Evolutionary conservation across 2,113 vertebrate genomes (phyloP).

Genomic region (Phylloscopus trochiloides): DNA sequence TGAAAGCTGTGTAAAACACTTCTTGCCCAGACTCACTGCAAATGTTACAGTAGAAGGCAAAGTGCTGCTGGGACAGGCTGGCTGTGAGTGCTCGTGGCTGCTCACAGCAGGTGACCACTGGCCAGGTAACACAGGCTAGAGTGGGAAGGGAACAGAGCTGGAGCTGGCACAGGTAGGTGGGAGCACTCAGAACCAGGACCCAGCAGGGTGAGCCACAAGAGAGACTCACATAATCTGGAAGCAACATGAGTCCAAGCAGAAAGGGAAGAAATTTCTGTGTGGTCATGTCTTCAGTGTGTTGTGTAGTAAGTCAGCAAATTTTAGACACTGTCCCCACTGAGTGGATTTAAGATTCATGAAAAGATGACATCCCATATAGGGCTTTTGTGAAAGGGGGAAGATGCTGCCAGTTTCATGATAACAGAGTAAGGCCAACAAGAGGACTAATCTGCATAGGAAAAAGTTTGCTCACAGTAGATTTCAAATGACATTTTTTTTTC

Average conservation of each 20-base stretch:
- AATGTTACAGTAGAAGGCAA: not conserved
- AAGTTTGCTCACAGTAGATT: not conserved
- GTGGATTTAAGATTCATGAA: not conserved
- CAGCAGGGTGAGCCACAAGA: not conserved
- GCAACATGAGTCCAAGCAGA: not conserved
- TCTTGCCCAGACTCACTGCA: not conserved
- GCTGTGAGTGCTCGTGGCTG: not conserved
- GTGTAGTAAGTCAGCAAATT: not conserved
- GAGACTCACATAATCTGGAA: not conserved
- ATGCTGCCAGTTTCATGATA: not conserved
- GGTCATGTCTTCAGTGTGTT: not conserved
- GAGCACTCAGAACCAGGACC: not conserved
- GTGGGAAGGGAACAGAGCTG: not conserved
- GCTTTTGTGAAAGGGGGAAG: not conserved
- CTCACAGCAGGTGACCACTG: not conserved
- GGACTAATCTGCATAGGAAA: not conserved
- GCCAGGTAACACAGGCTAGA: not conserved
- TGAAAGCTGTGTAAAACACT: not conserved
- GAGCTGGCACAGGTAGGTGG: fast-evolving
- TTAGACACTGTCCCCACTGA: not conserved
- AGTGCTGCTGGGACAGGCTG: not conserved
- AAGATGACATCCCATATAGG: not conserved
- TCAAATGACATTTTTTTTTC: not conserved
- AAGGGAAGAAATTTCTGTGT: not conserved
- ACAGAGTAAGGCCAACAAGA: not conserved